A percentile compares a stretch with the other conserved stretches of the same genome.
Conservation (phyloP, 1,140 invertebrate genomes). For the Phymorhynchus buccinoides region DNA sequence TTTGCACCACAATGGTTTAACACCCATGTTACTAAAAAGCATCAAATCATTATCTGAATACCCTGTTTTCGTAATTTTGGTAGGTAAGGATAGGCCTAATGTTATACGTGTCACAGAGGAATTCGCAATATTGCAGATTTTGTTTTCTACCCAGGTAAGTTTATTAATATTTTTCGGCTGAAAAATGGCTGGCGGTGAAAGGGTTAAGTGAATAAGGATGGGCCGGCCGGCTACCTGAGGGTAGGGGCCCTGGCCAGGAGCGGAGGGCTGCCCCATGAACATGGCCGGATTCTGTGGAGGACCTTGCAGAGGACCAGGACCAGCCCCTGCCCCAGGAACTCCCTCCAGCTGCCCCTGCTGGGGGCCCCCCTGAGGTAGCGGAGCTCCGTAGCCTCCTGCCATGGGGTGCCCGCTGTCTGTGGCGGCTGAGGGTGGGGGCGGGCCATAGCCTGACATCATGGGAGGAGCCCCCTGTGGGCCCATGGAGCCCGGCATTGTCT, state of each 20-base stretch:
- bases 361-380: conserved; percentile 34
- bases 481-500: no score
- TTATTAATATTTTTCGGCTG: background rate
- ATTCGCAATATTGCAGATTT: no score
- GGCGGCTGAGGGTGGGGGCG: conserved; percentile 51
- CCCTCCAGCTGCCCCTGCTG: conserved; percentile 46
- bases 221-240: conserved; percentile 23
- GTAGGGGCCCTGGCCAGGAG: background rate
- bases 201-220: background rate
- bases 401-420: conserved; percentile 66
- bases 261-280: conserved; percentile 38
- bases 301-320: conserved; percentile 2
- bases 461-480: conserved; percentile 31
- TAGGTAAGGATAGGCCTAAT: no score
- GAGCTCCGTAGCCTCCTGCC: conserved; percentile 52
- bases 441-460: conserved; percentile 49
- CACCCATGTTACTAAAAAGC: no score
- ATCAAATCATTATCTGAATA: no score
- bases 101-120: no score
- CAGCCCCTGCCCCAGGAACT: conserved; percentile 33
- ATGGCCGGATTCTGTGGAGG: background rate
- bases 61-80: no score
- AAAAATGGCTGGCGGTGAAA: background rate
- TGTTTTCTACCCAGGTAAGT: no score
- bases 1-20: no score